A percentile compares a stretch with the other conserved stretches of the same genome.
phyloP scores from a whole-genome alignment of 1,140 invertebrate genomes.

The Galleria mellonella region DNA sequence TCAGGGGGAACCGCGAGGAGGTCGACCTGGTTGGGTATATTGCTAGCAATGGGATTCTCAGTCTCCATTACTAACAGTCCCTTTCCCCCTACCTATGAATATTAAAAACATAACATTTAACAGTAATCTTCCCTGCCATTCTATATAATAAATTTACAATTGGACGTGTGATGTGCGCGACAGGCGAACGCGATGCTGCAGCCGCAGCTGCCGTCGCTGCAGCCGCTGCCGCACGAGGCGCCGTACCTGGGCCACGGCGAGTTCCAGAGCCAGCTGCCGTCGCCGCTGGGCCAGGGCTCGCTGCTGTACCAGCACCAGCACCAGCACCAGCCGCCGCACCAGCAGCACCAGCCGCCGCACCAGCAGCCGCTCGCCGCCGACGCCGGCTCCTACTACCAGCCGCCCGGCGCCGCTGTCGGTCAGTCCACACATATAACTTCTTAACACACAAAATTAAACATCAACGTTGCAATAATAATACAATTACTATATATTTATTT shows the following conservation, averaged over 20 bases:
- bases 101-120: too few species aligned
- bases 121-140: too few species aligned
- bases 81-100: too few species aligned
- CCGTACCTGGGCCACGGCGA: conserved; percentile 27
- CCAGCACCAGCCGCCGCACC: conserved; percentile 4
- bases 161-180: not conserved
- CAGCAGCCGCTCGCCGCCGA: conserved; percentile 19
- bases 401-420: conserved; percentile 27
- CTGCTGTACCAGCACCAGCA: conserved; percentile 36
- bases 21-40: too few species aligned
- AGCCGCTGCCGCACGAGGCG: conserved; percentile 29
- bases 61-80: too few species aligned
- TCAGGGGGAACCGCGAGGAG: too few species aligned
- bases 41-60: too few species aligned
- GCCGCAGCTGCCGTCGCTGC: conserved; percentile 19
- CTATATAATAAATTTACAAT: too few species aligned
- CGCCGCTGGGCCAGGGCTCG: conserved; percentile 24
- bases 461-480: too few species aligned
- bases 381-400: conserved; percentile 39
- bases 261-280: conserved; percentile 38
- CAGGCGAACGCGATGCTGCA: conserved; percentile 30
- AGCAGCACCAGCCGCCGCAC: conserved; percentile 9
- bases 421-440: not conserved
- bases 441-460: too few species aligned
- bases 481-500: too few species aligned